phyloP scores from a whole-genome alignment of 1,140 invertebrate genomes.

The Platyura marginata region DNA sequence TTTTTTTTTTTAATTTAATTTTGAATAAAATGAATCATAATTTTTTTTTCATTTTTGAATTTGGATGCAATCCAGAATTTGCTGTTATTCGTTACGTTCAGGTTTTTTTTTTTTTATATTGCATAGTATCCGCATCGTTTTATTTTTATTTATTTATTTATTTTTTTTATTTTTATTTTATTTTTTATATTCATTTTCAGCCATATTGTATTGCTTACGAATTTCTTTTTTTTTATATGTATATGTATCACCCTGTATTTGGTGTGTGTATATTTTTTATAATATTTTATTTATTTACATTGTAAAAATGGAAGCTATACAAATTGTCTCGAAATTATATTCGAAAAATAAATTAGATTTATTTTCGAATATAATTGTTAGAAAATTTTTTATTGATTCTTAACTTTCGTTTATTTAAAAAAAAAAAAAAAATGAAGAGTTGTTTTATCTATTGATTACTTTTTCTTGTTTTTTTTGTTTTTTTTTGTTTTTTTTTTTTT shows the following conservation, averaged over 20 bases:
- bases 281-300: neutral
- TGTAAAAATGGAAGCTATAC: neutral
- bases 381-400: neutral
- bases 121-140: too few species aligned
- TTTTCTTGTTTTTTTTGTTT: neutral
- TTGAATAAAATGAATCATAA: too few species aligned
- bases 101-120: too few species aligned
- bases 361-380: neutral
- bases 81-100: too few species aligned
- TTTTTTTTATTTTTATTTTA: neutral
- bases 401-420: neutral
- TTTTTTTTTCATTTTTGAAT: too few species aligned
- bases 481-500: conserved; percentile 1
- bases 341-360: neutral
- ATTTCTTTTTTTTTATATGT: neutral
- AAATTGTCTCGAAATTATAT: neutral
- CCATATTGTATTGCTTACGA: neutral
- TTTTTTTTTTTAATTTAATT: neutral
- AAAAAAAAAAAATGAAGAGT: neutral
- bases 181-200: neutral
- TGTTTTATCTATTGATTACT: neutral
- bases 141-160: too few species aligned
- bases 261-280: neutral
- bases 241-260: neutral
- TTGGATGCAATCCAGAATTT: too few species aligned